Evolutionary conservation across 2,888 invertebrate species (phyloP), one percentile per base, ranked within the genome.

Genomic region (Drosophila demipolita): DNA sequence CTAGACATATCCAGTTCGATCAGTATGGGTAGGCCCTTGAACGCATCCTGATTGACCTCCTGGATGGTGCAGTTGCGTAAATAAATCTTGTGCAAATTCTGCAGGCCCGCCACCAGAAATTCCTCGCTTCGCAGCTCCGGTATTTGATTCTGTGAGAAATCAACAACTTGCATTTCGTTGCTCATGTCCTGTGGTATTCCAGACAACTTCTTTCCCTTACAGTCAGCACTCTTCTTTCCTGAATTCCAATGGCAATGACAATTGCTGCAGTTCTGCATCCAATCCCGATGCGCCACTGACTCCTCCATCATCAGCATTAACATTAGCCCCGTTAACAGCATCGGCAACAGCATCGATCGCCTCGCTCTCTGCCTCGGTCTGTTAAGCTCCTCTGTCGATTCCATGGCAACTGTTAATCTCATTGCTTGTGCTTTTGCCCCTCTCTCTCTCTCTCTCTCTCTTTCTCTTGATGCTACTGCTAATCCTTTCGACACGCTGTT

Each of bases 161-260:
- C 96, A 49, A 97, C 94, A 61, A 95, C 95, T 91, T 96, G 95
- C 86, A 96, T 94, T 73, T 96, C 96, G 42, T 95, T 93, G 90
- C 96, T 97, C 40, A 98, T 93, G 61, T 95, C 95, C 72, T 94
- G 94, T 0, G 98, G 98, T 78, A 98, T 95, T 36, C 95, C 94
- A 54, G 94, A 94, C 38, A 97, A 94, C n/a, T 94, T 94, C 45
- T 95, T 94, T 64, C 94, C 94, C 40, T 95, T 95, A 92, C 98
- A 98, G 82, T 97, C 96, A 2, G 97, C 98, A 29, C 96, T 95
- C 91, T 96, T 97, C 92, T 96, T 97, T 8, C 98, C 97, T 70
- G 96, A 96, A 35, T 95, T 95, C 98, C 98, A 98, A 77, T 96
- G 95, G 92, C 98, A 98, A 89, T 95, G 95, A 94, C 98, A 98